Base-by-base conservation (phyloP, 1,140 invertebrate species). In the Hyphantria cunea region DNA sequence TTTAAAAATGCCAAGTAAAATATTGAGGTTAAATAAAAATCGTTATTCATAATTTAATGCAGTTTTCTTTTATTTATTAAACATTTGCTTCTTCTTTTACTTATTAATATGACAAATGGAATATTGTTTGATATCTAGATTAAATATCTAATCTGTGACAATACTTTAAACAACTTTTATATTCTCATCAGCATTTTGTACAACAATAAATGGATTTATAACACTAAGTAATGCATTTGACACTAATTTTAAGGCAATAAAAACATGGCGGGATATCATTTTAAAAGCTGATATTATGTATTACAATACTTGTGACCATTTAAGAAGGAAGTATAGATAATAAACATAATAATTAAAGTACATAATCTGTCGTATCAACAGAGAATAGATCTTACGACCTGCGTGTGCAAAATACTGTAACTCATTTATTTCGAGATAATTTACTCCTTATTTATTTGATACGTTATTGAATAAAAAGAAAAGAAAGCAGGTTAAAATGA, bases 111-210 rank as follows among this genome's bases (percentile, higher is more conserved):
- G 84, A 90, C 87, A 90, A 85, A 90, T 90, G 87, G 87, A 90
- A 90, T 90, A 89, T 88, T 88, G 81, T 86, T 89, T 78, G 80
- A 84, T 85, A 86, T 86, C 84, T 88, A 89, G 80, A 88, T 88
- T 86, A 86, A 80, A 88, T 85, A 86, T 84, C 80, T 89, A 89
- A 83, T 82, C 79, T 86, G 84, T 83, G 84, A 82, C 54, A 86
- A 76, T 86, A 89, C 81, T 88, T 88, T 90, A 90, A 89, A 90
- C 88, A 90, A 90, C 88, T 90, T 90, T 90, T 90, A 90, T 90
- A 90, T 90, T 90, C 76, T 68, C 73, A 80, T 80, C 75, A 82
- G 80, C 72, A 82, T 82, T 58, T 87, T 85, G 76, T 85, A 87
- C 82, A 87, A 82, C 73, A 72, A 81, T 44, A 37, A 37, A 37